These are phyloP conservation scores for Serripes groenlandicus DNA, from an alignment of 2,888 invertebrate species.

Conservation along the genomic window DNA sequence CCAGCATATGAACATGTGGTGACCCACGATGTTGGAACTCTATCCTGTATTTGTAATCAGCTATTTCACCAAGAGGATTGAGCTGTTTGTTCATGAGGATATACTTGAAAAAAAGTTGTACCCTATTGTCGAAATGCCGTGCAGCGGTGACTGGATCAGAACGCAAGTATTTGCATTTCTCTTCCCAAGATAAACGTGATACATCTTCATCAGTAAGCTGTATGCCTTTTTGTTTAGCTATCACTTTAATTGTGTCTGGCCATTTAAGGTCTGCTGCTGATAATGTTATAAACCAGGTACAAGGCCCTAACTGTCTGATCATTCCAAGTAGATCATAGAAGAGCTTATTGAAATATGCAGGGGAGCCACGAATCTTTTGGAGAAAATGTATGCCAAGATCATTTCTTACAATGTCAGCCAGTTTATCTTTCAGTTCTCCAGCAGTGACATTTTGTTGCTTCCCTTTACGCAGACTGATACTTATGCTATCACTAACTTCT, in stretches of 20 bases:
- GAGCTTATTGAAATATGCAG: constrained; percentile 66
- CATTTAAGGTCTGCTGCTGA: constrained; percentile 74
- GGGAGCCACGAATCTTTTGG: constrained; percentile 64
- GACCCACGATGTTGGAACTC: constrained; percentile 68
- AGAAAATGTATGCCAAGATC: constrained; percentile 62
- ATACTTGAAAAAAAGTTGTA: constrained; percentile 58
- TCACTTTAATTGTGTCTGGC: constrained; percentile 66
- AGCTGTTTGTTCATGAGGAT: constrained; percentile 44
- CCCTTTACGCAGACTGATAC: constrained; percentile 36
- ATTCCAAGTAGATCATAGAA: constrained; percentile 70
- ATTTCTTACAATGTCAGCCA: constrained; percentile 31
- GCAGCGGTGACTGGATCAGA: constrained; percentile 72
- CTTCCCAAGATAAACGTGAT: constrained; percentile 50
- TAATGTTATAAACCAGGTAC: constrained; percentile 67
- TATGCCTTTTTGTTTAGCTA: constrained; percentile 57
- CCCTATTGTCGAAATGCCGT: constrained; percentile 69
- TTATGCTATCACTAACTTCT: constrained; percentile 45
- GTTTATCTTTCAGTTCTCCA: constrained; percentile 38
- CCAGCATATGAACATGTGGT: constrained; percentile 70
- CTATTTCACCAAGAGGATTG: constrained; percentile 64
- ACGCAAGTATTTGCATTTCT: constrained; percentile 62
- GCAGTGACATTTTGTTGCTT: constrained; percentile 44
- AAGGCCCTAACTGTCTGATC: constrained; percentile 73
- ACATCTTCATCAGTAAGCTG: constrained; percentile 43
- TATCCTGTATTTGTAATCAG: constrained; percentile 68